Evolutionary conservation across 2,888 invertebrate species (phyloP).

Genomic region (Ariolimax columbianus): DNA sequence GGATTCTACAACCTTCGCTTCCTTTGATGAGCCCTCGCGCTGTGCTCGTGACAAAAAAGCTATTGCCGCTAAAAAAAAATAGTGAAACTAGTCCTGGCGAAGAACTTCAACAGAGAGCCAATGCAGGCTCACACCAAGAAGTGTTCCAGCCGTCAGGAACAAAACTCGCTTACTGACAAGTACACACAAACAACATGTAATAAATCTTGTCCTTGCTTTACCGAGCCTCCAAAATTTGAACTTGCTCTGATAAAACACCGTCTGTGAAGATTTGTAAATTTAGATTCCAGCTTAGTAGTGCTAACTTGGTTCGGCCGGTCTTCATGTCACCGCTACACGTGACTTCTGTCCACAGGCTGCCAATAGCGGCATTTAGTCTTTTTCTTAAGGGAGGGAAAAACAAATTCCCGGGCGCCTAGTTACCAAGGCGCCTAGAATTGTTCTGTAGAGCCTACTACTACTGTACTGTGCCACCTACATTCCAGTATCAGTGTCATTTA

Average conservation of each 20-base stretch:
- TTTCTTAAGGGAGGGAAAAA: too few species aligned
- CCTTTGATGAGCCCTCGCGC: not conserved
- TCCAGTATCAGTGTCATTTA: too few species aligned
- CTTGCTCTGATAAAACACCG: not conserved
- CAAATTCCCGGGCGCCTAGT: too few species aligned
- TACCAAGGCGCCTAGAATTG: too few species aligned
- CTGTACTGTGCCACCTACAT: too few species aligned
- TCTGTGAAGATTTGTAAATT: not conserved
- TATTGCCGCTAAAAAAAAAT: not conserved
- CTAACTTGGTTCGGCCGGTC: too few species aligned
- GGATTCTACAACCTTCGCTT: not conserved
- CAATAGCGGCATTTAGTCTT: too few species aligned
- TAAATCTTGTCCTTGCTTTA: slow-evolving; percentile 1
- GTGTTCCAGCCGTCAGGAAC: not conserved
- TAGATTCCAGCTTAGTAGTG: too few species aligned
- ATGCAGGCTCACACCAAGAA: not conserved
- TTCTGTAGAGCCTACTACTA: too few species aligned
- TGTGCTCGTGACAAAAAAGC: not conserved
- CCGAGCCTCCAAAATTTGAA: slow-evolving; percentile 1
- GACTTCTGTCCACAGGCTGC: too few species aligned
- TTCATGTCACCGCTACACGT: too few species aligned
- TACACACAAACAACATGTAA: not conserved
- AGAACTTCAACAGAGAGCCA: not conserved
- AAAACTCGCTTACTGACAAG: not conserved
- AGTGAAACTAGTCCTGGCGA: not conserved